Evolutionary conservation across 2,797 vertebrate genomes (phyloP).

Genomic region (Adrianichthys oophorus): DNA sequence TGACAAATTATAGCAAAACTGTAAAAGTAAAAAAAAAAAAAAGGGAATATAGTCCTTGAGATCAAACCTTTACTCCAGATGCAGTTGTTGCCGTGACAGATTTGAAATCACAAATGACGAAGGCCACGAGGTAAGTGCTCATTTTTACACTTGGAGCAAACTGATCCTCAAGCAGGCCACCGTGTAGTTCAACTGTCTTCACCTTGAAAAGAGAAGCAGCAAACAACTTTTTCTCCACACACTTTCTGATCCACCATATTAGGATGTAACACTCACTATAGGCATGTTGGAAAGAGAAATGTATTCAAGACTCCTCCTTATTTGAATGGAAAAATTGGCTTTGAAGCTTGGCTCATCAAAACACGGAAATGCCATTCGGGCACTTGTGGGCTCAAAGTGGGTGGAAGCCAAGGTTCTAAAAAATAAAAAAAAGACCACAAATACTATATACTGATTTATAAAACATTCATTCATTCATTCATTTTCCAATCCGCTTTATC

Average conservation of each 20-base stretch:
- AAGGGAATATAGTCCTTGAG: background rate
- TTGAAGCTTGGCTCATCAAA: slow-evolving; percentile 83
- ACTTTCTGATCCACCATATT: background rate
- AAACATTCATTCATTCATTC: too few relatives aligned
- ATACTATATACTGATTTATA: too few relatives aligned
- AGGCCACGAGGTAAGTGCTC: slow-evolving; percentile 82
- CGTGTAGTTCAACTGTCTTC: slow-evolving; percentile 62
- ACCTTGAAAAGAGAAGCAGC: slow-evolving; percentile 56
- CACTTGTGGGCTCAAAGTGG: slow-evolving; percentile 81
- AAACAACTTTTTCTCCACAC: background rate
- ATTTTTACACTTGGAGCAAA: slow-evolving; percentile 79
- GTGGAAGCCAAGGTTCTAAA: slow-evolving; percentile 75
- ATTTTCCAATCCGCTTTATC: too few relatives aligned
- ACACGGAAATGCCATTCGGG: slow-evolving; percentile 80
- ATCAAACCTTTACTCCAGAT: slow-evolving; percentile 76
- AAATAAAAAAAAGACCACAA: slow-evolving; percentile 11
- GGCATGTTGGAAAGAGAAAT: slow-evolving; percentile 82
- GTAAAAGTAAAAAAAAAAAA: background rate
- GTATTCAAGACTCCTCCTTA: slow-evolving; percentile 72
- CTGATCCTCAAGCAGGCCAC: slow-evolving; percentile 73
- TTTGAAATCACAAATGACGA: slow-evolving; percentile 81
- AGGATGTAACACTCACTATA: slow-evolving; percentile 63
- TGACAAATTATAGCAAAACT: background rate
- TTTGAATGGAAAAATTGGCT: slow-evolving; percentile 79
- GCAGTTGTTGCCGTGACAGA: slow-evolving; percentile 70